Conservation (phyloP, 1,140 invertebrate species). For the Bombyx mandarina region DNA sequence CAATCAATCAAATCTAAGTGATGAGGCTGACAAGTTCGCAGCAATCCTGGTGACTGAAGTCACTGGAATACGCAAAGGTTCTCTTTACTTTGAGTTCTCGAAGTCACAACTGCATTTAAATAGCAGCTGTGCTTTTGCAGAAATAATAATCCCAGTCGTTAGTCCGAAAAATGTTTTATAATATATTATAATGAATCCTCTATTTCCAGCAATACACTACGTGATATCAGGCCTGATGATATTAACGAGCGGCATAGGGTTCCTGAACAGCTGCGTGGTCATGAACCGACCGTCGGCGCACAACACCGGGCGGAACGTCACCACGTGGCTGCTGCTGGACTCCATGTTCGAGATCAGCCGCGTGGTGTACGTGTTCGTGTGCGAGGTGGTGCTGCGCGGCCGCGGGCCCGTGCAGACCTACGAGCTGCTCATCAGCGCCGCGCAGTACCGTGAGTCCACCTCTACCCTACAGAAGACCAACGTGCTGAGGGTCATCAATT, state of each 20-base stretch:
- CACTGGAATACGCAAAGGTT: too few species aligned
- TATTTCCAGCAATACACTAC: conserved; percentile 44
- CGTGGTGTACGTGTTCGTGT: conserved; percentile 49
- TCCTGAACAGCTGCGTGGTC: conserved; percentile 46
- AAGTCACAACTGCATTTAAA: too few species aligned
- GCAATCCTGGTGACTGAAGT: too few species aligned
- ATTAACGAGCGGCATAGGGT: conserved; percentile 36
- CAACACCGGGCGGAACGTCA: conserved; percentile 42
- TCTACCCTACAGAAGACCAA: too few species aligned
- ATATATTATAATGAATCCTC: too few species aligned
- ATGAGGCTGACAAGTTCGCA: too few species aligned
- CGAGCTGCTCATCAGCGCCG: conserved; percentile 44
- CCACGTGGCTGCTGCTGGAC: conserved; percentile 50
- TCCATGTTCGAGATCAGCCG: conserved; percentile 55
- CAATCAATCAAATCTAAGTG: too few species aligned
- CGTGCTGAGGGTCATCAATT: too few species aligned
- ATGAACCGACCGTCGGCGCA: conserved; percentile 31
- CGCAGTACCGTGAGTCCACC: conserved; percentile 49
- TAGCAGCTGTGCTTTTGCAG: too few species aligned
- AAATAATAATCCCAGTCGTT: too few species aligned
- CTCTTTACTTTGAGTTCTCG: too few species aligned
- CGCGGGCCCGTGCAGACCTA: conserved; percentile 39
- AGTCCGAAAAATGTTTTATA: too few species aligned
- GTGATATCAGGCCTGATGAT: conserved; percentile 47
- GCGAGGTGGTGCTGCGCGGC: conserved; percentile 41